phyloP scores from a whole-genome alignment of 2,797 vertebrate genomes.

The Thaleichthys pacificus region DNA sequence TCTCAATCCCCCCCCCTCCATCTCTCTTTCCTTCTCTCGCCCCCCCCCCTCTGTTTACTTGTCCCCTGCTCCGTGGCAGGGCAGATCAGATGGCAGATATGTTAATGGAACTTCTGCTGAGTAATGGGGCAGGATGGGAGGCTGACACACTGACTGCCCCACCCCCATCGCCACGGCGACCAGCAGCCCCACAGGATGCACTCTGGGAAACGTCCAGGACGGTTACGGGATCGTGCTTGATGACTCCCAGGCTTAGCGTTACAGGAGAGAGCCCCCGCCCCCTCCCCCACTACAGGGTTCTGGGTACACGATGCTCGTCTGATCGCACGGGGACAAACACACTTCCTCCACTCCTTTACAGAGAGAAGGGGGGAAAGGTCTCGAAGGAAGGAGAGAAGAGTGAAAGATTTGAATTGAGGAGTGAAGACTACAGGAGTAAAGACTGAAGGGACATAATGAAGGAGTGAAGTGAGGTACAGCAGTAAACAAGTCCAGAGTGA shows the following conservation, averaged over 20 bases:
- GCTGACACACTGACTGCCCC: conserved; percentile 67
- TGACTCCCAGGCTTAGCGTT: conserved; percentile 31
- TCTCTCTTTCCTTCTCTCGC: too few species aligned
- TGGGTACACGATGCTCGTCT: too few species aligned
- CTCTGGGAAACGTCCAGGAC: conserved; percentile 71
- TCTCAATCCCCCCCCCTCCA: too few species aligned
- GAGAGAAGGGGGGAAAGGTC: too few species aligned
- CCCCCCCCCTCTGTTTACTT: conserved; percentile 46
- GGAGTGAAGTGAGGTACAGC: too few species aligned
- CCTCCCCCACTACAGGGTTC: too few species aligned
- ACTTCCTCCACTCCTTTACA: too few species aligned
- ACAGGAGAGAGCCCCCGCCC: neutral
- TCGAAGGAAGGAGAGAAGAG: too few species aligned
- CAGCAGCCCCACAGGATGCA: conserved; percentile 63
- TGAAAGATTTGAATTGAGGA: too few species aligned
- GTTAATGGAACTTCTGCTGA: conserved; percentile 68
- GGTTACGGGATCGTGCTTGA: conserved; percentile 76
- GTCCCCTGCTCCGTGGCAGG: conserved; percentile 44
- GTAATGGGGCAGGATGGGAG: conserved; percentile 67
- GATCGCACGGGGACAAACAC: too few species aligned
- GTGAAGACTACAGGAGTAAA: too few species aligned
- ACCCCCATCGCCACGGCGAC: conserved; percentile 38
- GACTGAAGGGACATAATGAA: too few species aligned
- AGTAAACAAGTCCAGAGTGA: neutral
- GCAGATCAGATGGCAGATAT: conserved; percentile 70